Evolutionary conservation across 2,888 invertebrate genomes (phyloP).

Genomic region (Agrochola litura): DNA sequence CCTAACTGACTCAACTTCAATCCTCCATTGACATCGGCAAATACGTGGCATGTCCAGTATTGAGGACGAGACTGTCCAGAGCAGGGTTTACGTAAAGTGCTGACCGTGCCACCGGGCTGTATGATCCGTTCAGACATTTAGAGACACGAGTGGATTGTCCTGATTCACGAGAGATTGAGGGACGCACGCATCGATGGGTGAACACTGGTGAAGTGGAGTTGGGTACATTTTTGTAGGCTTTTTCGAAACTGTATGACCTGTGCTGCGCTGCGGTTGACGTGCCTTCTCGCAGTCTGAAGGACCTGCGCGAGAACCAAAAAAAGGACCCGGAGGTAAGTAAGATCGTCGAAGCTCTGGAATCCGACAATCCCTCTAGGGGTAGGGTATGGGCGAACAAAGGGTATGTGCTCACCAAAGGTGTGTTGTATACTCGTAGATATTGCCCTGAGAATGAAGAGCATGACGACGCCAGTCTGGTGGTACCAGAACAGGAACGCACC

Average conservation of each 20-base stretch:
- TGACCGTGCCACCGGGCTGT: conserved; percentile 74
- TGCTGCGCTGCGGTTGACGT: no score
- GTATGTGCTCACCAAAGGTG: no score
- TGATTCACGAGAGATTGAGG: conserved; percentile 78
- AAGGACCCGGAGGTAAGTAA: no score
- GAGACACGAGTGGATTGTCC: conserved; percentile 69
- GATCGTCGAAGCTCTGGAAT: no score
- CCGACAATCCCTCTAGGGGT: no score
- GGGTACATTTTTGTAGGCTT: background rate
- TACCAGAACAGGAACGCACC: no score
- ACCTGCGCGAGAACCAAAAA: no score
- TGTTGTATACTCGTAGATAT: no score
- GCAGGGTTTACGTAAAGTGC: conserved; percentile 70
- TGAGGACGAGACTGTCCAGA: background rate
- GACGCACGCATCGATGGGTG: conserved; percentile 63
- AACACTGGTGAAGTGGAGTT: conserved; percentile 46
- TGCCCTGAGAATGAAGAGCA: no score
- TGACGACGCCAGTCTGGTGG: no score
- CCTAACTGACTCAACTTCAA: background rate
- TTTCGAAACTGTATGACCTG: background rate
- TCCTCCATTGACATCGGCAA: conserved; percentile 20
- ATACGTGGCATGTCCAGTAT: conserved; percentile 29
- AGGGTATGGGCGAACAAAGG: no score
- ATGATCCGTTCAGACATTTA: conserved; percentile 73
- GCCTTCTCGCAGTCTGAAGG: no score